Percentiles rank a stretch among this genome's conserved stretches.
Conservation (phyloP, 2,888 invertebrate genomes). For the Schizotus pectinicornis region DNA sequence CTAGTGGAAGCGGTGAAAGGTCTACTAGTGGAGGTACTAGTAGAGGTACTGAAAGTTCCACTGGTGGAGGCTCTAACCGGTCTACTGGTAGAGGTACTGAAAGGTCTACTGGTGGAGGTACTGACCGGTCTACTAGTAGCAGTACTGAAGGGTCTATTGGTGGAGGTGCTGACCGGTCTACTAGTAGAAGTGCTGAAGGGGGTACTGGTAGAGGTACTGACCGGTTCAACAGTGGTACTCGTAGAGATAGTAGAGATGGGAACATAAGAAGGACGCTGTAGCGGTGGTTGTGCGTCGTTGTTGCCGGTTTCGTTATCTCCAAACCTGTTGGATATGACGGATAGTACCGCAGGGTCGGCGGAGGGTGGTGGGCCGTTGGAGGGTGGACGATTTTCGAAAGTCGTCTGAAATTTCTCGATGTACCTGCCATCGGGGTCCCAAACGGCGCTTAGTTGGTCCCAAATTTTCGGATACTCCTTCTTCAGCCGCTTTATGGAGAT, state of each 20-base stretch:
- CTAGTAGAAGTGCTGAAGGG: slow-evolving; percentile 11
- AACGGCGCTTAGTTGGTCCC: slow-evolving; percentile 66
- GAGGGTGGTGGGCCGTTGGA: not conserved
- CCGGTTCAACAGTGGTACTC: slow-evolving; percentile 21
- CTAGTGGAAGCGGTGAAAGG: too few species aligned
- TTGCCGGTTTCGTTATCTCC: slow-evolving; percentile 19
- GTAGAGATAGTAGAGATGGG: slow-evolving; percentile 26
- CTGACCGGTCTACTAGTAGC: slow-evolving; percentile 13
- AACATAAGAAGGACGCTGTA: slow-evolving; percentile 11
- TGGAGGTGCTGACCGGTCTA: slow-evolving; percentile 10
- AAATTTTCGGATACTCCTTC: slow-evolving; percentile 70
- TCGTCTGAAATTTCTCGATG: slow-evolving; percentile 58
- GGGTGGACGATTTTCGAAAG: slow-evolving; percentile 32
- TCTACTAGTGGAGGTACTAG: too few species aligned
- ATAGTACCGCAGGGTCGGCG: slow-evolving; percentile 5
- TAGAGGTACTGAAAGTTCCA: too few species aligned
- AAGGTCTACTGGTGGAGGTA: too few species aligned
- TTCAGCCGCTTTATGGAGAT: slow-evolving; percentile 70
- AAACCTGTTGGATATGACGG: slow-evolving; percentile 27
- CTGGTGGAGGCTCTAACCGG: too few species aligned
- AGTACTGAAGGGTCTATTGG: too few species aligned
- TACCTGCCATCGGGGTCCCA: slow-evolving; percentile 77
- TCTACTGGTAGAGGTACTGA: too few species aligned
- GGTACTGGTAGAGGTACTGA: slow-evolving; percentile 26
- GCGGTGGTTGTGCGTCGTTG: not conserved